phyloP scores from a whole-genome alignment of 1,140 invertebrate species.

The Drosophila azteca region DNA sequence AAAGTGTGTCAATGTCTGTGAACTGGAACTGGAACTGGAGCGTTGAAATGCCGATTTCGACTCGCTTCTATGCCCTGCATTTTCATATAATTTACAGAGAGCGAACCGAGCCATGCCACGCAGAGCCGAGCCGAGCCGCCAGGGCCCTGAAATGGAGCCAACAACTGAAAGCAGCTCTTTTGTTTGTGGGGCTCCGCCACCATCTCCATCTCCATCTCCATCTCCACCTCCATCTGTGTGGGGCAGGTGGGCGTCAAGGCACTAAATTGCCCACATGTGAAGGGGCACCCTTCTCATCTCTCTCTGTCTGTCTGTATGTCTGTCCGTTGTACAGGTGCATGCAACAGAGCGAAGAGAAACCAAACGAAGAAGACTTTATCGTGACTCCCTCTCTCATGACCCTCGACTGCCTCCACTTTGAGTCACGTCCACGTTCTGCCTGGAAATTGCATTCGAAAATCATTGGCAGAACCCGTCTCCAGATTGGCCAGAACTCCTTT shows the following conservation, averaged over 20 bases:
- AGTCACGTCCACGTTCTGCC: conserved; percentile 38
- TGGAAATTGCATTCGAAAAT: conserved; percentile 49
- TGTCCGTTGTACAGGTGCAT: conserved; percentile 47
- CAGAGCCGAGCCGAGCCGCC: conserved; percentile 19
- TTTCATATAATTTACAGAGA: conserved; percentile 63
- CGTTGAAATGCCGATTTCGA: conserved; percentile 61
- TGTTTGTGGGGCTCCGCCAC: conserved; percentile 28
- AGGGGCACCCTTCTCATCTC: no score
- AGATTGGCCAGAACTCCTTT: not conserved
- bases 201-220: conserved; percentile 9
- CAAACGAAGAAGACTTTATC: no score
- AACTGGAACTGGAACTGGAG: conserved; percentile 83
- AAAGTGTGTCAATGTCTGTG: conserved; percentile 83
- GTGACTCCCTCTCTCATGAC: conserved; percentile 22
- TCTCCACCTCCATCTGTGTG: conserved; percentile 18
- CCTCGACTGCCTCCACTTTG: conserved; percentile 11
- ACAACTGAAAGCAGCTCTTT: conserved; percentile 40
- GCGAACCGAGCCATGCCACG: conserved; percentile 26
- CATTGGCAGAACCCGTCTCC: conserved; percentile 27
- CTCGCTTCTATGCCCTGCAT: conserved; percentile 55
- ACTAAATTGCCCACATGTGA: conserved; percentile 65
- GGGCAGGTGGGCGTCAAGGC: conserved; percentile 59
- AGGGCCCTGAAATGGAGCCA: conserved; percentile 52
- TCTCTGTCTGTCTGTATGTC: conserved; percentile 5
- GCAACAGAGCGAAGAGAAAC: conserved; percentile 31